phyloP scores from a whole-genome alignment of 2,113 vertebrate genomes.

The Cyprinodon tularosa region DNA sequence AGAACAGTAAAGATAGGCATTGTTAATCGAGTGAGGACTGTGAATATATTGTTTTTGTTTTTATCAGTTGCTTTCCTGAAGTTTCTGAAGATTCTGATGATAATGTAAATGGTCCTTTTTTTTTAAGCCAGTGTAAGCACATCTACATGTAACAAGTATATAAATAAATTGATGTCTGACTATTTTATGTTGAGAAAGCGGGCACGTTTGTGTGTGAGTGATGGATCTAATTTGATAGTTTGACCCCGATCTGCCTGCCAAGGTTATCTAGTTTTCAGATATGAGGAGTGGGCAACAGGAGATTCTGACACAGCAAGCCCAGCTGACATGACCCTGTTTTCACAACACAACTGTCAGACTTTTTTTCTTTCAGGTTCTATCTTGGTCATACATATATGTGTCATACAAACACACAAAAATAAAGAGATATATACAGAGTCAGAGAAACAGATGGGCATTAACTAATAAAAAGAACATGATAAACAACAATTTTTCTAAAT shows the following conservation, averaged over 20 bases:
- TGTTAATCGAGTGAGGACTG: slow-evolving; percentile 9
- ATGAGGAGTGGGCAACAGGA: slow-evolving; percentile 66
- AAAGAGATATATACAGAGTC: neutral
- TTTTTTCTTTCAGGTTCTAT: slow-evolving; percentile 19
- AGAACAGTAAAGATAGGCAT: slow-evolving; percentile 36
- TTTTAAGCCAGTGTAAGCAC: slow-evolving; percentile 1
- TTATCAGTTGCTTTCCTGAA: neutral
- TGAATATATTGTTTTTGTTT: slow-evolving; percentile 5
- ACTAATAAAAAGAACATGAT: neutral
- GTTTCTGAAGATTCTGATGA: neutral
- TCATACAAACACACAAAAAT: slow-evolving; percentile 18
- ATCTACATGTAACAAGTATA: slow-evolving; percentile 30
- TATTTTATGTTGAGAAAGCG: slow-evolving; percentile 19
- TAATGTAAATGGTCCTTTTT: neutral
- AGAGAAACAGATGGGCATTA: neutral
- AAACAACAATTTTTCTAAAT: too few species aligned
- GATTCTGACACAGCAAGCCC: slow-evolving; percentile 70
- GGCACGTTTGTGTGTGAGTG: slow-evolving; percentile 32
- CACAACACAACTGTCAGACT: slow-evolving; percentile 60
- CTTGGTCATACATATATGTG: slow-evolving; percentile 11
- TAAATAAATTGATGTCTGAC: neutral
- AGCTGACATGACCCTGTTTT: slow-evolving; percentile 61
- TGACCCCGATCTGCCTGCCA: slow-evolving; percentile 81
- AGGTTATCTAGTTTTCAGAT: slow-evolving; percentile 70
- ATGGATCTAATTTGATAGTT: slow-evolving; percentile 76